These are phyloP conservation scores for Schizotus pectinicornis DNA, from an alignment of 2,888 invertebrate species.

Conservation along the genomic window DNA sequence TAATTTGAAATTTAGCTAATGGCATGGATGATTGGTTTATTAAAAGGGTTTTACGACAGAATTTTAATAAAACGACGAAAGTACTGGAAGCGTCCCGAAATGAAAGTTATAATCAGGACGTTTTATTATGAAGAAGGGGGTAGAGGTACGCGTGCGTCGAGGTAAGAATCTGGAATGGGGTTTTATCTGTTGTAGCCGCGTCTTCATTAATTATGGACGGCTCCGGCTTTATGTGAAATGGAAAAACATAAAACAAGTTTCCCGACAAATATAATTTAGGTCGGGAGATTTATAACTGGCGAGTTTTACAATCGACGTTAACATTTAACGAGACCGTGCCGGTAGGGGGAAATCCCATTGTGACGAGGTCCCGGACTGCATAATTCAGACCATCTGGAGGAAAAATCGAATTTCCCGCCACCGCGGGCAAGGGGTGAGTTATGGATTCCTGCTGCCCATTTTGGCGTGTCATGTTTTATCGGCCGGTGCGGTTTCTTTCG, in stretches of 20 bases:
- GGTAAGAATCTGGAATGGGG: constrained; percentile 16
- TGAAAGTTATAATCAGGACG: too few relatives aligned
- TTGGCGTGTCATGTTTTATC: constrained; percentile 57
- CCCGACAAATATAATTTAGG: constrained; percentile 56
- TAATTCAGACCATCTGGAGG: constrained; percentile 42
- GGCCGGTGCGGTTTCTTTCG: constrained; percentile 55
- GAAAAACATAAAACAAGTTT: constrained; percentile 50
- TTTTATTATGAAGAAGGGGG: too few relatives aligned
- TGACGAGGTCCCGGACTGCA: constrained; percentile 46
- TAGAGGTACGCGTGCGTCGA: not conserved
- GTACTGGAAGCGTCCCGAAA: too few relatives aligned
- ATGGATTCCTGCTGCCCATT: constrained; percentile 53
- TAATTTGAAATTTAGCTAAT: constrained; percentile 55
- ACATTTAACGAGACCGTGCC: constrained; percentile 55
- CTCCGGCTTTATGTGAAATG: constrained; percentile 46
- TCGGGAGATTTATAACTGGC: constrained; percentile 56
- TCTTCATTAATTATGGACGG: constrained; percentile 50
- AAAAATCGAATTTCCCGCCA: constrained; percentile 22
- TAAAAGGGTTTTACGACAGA: constrained; percentile 36
- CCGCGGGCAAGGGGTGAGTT: constrained; percentile 28
- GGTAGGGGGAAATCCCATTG: constrained; percentile 53
- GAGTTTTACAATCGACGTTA: constrained; percentile 59
- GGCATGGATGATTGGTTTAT: constrained; percentile 49
- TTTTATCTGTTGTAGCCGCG: constrained; percentile 16
- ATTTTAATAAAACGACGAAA: constrained; percentile 6